These are phyloP conservation scores for Cygnus olor DNA, from an alignment of 2,797 vertebrate species.

Conservation along the genomic window DNA sequence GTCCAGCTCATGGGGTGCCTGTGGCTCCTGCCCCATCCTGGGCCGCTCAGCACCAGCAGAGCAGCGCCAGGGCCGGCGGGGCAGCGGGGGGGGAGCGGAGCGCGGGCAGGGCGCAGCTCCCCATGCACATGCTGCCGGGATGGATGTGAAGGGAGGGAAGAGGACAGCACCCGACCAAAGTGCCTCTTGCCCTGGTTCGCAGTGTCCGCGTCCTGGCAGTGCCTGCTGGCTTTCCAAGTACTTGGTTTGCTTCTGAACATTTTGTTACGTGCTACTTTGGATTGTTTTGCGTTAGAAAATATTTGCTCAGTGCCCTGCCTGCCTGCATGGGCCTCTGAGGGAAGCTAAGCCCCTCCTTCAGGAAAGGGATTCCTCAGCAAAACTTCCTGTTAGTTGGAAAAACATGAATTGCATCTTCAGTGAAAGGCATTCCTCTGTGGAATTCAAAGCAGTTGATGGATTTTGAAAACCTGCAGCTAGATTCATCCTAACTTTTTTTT, in stretches of 20 bases:
- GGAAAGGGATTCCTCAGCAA: neutral
- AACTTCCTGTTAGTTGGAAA: neutral
- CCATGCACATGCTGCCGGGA: accelerated
- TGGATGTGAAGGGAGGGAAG: neutral
- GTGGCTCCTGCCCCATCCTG: neutral
- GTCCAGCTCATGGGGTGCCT: neutral
- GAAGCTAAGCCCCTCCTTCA: neutral
- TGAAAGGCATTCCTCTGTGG: neutral
- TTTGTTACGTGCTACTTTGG: accelerated
- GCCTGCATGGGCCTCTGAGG: neutral
- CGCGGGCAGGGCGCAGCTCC: neutral
- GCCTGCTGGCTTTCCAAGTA: neutral
- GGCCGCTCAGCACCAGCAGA: too few relatives aligned
- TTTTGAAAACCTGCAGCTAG: neutral
- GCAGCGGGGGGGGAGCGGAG: neutral
- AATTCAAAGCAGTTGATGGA: accelerated
- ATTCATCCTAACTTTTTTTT: neutral
- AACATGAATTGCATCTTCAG: neutral
- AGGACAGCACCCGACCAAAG: neutral
- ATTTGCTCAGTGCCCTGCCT: neutral
- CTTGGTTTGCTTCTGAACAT: neutral
- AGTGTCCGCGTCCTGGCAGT: accelerated
- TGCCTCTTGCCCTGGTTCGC: neutral
- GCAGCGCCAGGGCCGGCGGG: too few relatives aligned
- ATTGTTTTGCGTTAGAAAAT: neutral